These are phyloP conservation scores for Porites rus DNA, from an alignment of 92 coral and sea anemone genomes.

Conservation along the genomic window DNA sequence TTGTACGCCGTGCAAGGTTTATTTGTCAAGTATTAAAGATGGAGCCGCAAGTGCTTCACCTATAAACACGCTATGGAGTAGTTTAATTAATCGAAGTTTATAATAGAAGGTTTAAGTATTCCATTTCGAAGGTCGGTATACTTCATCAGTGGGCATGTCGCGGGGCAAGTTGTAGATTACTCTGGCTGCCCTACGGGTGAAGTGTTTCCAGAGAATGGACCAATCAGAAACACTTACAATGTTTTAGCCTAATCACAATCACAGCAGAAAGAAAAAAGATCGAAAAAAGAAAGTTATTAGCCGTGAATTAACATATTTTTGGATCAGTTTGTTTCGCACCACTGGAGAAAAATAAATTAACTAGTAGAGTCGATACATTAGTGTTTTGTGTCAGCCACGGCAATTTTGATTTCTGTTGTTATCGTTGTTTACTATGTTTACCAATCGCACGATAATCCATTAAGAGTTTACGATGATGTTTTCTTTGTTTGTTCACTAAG, in stretches of 20 bases:
- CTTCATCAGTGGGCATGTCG: too few relatives aligned
- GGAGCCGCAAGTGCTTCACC: conserved; percentile 3
- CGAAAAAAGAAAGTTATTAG: neutral
- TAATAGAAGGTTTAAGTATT: too few relatives aligned
- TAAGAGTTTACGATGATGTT: neutral
- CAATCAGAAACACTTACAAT: neutral
- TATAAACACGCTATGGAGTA: too few relatives aligned
- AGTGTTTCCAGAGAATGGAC: conserved; percentile 26
- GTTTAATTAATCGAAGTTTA: too few relatives aligned
- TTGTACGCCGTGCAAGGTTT: conserved; percentile 25
- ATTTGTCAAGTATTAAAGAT: conserved; percentile 12
- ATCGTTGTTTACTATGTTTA: neutral
- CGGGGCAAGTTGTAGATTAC: conserved; percentile 16
- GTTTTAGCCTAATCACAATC: neutral
- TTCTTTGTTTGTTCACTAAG: neutral
- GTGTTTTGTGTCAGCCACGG: neutral
- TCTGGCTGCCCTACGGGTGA: conserved; percentile 31
- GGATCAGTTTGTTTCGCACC: conserved; percentile 16
- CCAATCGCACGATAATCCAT: neutral
- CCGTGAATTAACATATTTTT: conserved; percentile 3
- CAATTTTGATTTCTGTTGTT: neutral
- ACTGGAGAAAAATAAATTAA: conserved; percentile 19
- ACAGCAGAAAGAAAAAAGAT: neutral
- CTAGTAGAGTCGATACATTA: neutral
- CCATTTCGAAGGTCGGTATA: too few relatives aligned